Evolutionary conservation across 2,797 vertebrate genomes (phyloP).

Genomic region (Lutjanus campechanus): DNA sequence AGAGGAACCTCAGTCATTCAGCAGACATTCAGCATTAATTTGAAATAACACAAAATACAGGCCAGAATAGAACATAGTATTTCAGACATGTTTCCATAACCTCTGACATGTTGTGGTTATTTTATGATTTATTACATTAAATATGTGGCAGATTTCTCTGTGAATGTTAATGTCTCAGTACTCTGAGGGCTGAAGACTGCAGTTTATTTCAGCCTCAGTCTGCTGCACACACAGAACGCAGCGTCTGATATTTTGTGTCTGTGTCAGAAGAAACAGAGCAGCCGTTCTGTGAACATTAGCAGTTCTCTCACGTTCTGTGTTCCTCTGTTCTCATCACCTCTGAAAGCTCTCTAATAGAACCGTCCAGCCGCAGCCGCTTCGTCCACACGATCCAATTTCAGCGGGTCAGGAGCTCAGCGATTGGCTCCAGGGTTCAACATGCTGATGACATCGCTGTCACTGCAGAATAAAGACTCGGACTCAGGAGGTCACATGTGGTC

Average conservation of each 20-base stretch:
- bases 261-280: not conserved
- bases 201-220: too few relatives aligned
- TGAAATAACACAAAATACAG: too few relatives aligned
- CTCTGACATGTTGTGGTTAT: too few relatives aligned
- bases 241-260: not conserved
- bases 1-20: too few relatives aligned
- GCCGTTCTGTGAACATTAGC: conserved; percentile 3
- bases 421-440: conserved; percentile 24
- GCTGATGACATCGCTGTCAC: conserved; percentile 29
- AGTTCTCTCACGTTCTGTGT: conserved; percentile 25
- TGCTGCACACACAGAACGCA: too few relatives aligned
- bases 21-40: too few relatives aligned
- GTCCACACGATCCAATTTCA: conserved; percentile 35
- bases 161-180: too few relatives aligned
- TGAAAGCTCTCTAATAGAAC: not conserved
- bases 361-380: not conserved
- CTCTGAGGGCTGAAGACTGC: too few relatives aligned
- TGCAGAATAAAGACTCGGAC: not conserved
- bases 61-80: too few relatives aligned
- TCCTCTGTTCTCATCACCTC: conserved; percentile 5
- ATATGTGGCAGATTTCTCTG: too few relatives aligned
- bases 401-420: conserved; percentile 37
- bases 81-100: too few relatives aligned
- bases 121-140: too few relatives aligned
- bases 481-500: conserved; percentile 4